phyloP scores from a whole-genome alignment of 2,888 invertebrate species.

The Diarsia mendica region DNA sequence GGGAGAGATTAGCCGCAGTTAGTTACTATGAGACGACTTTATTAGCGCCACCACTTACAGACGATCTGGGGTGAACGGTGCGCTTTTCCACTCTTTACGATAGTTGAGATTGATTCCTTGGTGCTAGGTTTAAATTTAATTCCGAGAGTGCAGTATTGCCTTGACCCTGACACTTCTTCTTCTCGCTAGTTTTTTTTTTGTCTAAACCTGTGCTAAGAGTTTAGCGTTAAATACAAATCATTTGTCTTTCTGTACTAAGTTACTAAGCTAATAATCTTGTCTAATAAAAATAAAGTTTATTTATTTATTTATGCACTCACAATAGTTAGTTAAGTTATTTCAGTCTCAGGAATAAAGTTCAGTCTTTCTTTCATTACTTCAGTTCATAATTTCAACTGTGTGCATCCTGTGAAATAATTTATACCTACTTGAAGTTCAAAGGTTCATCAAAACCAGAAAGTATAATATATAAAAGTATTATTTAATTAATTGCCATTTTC shows the following conservation, averaged over 20 bases:
- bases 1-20: slow-evolving; percentile 79
- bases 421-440: background rate
- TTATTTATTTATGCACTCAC: no score
- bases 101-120: background rate
- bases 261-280: background rate
- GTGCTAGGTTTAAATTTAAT: background rate
- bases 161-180: background rate
- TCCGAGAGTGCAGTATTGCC: background rate
- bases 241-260: background rate
- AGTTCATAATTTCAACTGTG: background rate
- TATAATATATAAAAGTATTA: background rate
- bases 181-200: background rate
- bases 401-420: background rate
- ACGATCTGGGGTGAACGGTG: slow-evolving; percentile 65
- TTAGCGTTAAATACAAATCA: background rate
- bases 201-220: background rate
- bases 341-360: background rate
- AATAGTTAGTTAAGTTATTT: background rate
- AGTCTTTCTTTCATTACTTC: background rate
- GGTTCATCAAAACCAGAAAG: background rate
- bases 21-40: slow-evolving; percentile 81
- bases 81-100: slow-evolving; percentile 66
- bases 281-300: background rate
- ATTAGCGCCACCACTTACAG: slow-evolving; percentile 78
- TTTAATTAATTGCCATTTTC: background rate